Base-by-base conservation (phyloP, 2,113 vertebrate species). In the Numida meleagris region DNA sequence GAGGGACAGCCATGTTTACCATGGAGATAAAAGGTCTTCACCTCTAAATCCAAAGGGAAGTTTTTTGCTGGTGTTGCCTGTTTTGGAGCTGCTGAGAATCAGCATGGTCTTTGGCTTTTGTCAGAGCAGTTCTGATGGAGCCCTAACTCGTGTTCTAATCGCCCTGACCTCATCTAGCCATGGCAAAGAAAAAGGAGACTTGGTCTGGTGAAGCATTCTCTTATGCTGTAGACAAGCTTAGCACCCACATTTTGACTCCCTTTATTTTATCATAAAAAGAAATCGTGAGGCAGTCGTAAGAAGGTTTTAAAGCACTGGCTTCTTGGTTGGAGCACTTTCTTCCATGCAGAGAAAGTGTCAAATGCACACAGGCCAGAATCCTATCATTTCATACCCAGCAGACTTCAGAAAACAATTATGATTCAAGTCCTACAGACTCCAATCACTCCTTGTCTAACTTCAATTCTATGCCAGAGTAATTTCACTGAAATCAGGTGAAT, bases 401-500 rank as follows among this genome's bases (percentile, higher is more conserved):
- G 82, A 55, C 38, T 86, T 82, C 31, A 89, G 72, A 87, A 87
- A 82, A 74, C 45, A 91, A 82, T 88, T 88, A 94, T 83, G 81
- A 90, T 94, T 95, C 68, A 83, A 77, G 20, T 27, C 59, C 51
- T 81, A 55, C 18, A 77, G 67, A 46, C 45, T 79, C 67, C 48
- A 93, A 59, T 94, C 83, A 92, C 77, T 61, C 83, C 78, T 90
- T 76, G 55, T 87, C 93, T 91, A 82, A 94, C 82, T 94, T 86
- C 65, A 75, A 65, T 65, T 89, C 83, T 82, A 72, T 79, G 83
- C 77, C 91, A 75, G 88, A 78, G 73, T 79, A 90, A 95, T 95
- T 93, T 93, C 77, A 72, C 70, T 93, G 86, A 95, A 95, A 95
- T 95, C 81, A 79, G 83, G 92, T 93, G 91, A 81, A 90, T 94